Evolutionary conservation across 1,140 invertebrate genomes (phyloP), one percentile per base, ranked within the genome.

Genomic region (Drosophila ananassae): DNA sequence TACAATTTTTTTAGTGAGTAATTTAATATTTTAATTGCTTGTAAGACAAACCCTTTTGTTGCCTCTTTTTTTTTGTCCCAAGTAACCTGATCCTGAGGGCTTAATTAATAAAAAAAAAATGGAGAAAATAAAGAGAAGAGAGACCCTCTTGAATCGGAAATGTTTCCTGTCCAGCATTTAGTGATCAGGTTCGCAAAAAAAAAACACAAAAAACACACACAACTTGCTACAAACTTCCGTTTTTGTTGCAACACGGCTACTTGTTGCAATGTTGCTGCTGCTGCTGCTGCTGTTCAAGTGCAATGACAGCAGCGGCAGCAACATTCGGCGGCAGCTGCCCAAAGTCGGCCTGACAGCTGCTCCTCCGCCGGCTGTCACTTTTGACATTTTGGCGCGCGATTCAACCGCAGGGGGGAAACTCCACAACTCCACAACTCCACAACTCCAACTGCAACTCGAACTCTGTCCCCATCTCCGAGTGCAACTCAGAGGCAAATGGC

Each of bases 281-380:
- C 30, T 51, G 30, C 37, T 41, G 47, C 17, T 53, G 61, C 22
- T 53, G 17, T 37, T 48, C 44, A 57, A 64, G 64, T 54, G 57
- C 64, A 59, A 72, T 73, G 68, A 69, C 54, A 67, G 68, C 78
- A 53, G 57, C 53, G 28, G 47, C 58, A 34, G 59, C 66, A 44
- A 52, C 73, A 39, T 47, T 69, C 39, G 63, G 51, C 22, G 63
- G 63, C 66, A 69, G 57, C 73, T 76, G 72, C 73, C 73, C 48
- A 55, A 77, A 77, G 73, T 71, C 73, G 77, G 71, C 56, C 53
- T 77, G 73, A 77, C 74, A 77, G 74, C 64, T 69, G 67, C 67
- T 69, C 64, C 67, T 69, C 67, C 51, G 32, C 67, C 52, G 63
- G 25, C 67, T 77, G 73, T 77, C 73, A 76, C 73, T 77, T 76